Base-by-base conservation (phyloP, 2,113 vertebrate species). In the Tympanuchus pallidicinctus region DNA sequence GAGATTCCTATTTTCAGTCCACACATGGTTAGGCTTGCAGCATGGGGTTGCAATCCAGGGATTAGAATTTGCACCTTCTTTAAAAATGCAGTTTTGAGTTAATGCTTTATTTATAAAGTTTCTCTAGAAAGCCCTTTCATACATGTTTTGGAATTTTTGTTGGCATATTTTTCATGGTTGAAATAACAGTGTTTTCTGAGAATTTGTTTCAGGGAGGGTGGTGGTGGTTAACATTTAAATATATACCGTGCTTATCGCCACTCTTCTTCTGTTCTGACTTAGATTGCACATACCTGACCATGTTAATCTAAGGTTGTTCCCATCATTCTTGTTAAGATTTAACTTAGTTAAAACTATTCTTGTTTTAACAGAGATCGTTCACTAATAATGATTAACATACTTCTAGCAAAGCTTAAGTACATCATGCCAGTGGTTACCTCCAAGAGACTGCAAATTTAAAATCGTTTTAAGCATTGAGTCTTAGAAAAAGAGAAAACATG, bases 251-350 rank as follows among this genome's bases (percentile, higher is more conserved):
- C 71, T 89, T 54, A 69, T 79, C 2, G n/a, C 52, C 79, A 75
- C 19, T 81, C 17, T 48, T 59, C 20, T 64, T 73, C 24, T 75
- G 22, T 57, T 88, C 71, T 67, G 42, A 69, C 34, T 71, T 50
- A n/a, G 27, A 34, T 75, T 60, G 63, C 12, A 71, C 32, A 65
- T 81, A 47, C 66, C 66, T 21, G 20, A 36, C 38, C 20, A 48
- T 27, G 10, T 78, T 86, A 74, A 82, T 52, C 42, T 94, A 14
- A 78, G 50, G 60, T 74, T 60, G 42, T 93, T 93, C 72, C 76
- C 76, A 88, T 86, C 64, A 10, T 92, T 78, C 76, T n/a, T 73
- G 89, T 95, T 96, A 93, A 95, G 65, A 50, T 86, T 96, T 94
- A 96, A 95, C 93, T 88, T 77, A 16, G 79, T 80, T 83, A 95